phyloP scores from a whole-genome alignment of 2,888 invertebrate genomes.

The Smittia sp. region DNA sequence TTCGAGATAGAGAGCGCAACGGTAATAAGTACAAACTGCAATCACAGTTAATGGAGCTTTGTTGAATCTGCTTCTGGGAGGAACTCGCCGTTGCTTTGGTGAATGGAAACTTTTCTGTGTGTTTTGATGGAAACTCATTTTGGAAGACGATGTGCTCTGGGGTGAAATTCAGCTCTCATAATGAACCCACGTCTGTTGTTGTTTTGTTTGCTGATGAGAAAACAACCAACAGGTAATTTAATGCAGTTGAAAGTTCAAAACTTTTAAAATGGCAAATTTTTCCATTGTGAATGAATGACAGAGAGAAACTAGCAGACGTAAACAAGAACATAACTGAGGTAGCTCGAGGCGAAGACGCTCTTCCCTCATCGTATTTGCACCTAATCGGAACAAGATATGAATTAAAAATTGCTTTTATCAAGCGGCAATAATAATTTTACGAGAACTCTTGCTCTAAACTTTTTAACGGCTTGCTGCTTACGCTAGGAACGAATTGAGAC shows the following conservation, averaged over 20 bases:
- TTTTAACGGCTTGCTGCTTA: background rate
- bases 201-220: background rate
- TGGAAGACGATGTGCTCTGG: conserved; percentile 4
- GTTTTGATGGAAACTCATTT: conserved; percentile 22
- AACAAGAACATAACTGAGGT: too few species aligned
- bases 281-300: background rate
- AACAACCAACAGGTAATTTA: conserved; percentile 4
- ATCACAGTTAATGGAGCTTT: conserved; percentile 25
- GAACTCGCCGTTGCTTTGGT: background rate
- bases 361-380: too few species aligned
- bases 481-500: background rate
- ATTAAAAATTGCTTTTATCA: conserved; percentile 13
- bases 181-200: conserved; percentile 8
- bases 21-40: background rate
- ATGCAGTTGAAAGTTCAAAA: background rate
- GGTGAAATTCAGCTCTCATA: background rate
- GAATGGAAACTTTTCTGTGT: conserved; percentile 4
- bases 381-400: background rate
- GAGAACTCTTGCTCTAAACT: background rate
- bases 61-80: background rate
- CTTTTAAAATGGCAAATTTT: background rate
- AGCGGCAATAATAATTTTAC: conserved; percentile 9
- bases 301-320: background rate
- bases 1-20: background rate
- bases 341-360: too few species aligned